Evolutionary conservation across 2,888 invertebrate genomes (phyloP), one percentile per base, ranked within the genome.

Genomic region (Erpobdella octoculata): DNA sequence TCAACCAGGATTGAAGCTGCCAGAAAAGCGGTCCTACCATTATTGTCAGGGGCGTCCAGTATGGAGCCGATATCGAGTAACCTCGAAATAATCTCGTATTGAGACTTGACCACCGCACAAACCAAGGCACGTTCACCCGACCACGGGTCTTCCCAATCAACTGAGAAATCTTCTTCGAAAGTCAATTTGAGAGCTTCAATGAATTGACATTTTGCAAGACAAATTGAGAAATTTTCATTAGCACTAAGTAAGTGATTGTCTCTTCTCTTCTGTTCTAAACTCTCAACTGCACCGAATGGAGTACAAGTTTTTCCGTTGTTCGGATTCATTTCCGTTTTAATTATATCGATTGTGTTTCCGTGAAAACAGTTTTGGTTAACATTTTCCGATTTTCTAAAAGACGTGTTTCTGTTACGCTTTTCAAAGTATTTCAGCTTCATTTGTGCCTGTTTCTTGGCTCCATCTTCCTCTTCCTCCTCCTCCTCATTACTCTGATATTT

Each of bases 21-120:
- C 21, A 35, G 31, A n/a, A 62, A 62, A n/a, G 62, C 62, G 12
- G 62, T 62, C 18, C 62, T 62, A 28, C 62, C 62, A 12, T 62
- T 62, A 33, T 31, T 33, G 35, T 62, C 62, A 35, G 35, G 31
- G 31, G 33, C 33, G 62, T 62, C 62, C 35, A 62, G n/a, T n/a
- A 35, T 62, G 62, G 33, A 62, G 31, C 62, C 62, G 9, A 35
- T 6, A 9, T 33, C 31, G 31, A 62, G 35, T 12, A 62, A 35
- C n/a, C 35, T 12, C 33, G 28, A 28, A 31, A 62, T 35, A n/a
- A 33, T 31, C 33, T 62, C 35, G 33, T 62, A 18, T n/a, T 31
- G 35, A 12, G 31, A 33, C 33, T 62, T 62, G 2, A 62, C 33
- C 1, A 62, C 62, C 3, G 62, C 62, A n/a, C 62, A 33, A 28